Base-by-base conservation (phyloP, 35 echinoderm and acorn worm species). In the Diadema setosum region DNA sequence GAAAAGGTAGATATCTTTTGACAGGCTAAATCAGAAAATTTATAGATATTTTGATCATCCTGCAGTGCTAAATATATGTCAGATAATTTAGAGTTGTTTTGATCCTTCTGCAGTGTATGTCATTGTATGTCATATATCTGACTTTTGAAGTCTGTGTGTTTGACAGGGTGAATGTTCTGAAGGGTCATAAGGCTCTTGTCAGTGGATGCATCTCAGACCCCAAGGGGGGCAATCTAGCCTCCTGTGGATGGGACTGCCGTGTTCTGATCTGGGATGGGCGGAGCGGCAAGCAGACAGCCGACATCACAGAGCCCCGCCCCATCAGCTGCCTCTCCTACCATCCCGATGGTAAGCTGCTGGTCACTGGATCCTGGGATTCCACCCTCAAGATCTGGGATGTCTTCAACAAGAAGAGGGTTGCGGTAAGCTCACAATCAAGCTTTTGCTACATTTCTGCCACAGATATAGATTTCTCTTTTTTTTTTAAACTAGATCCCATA, bases 291-390 rank as follows among this genome's bases (percentile, higher is more conserved):
- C 60, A 44, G 2, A 65, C 84, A 23, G 42, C 65, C 26, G 85
- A 87, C 44, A 80, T 89, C 75, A 85, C 81, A 24, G 96, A 99
- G 25, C 83, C 87, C 6, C 82, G 86, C 81, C 96, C 96, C 32
- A 73, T 99, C 57, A 99, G 91, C 82, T 98, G 92, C 84, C 90
- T 92, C 2, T 89, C 92, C 33, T 99, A 94, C 86, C 96, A 99
- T 69, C 93, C 93, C 3, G 96, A 90, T 40, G 93, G 93, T 4
- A 87, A 90, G 44, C 87, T 92, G 75, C 59, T 99, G 15, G 92
- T 88, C 21, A 87, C 82, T 5, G 92, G 93, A 37, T 87, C 93
- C 46, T 99, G 96, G 96, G 96, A 99, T 58, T 24, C 96, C 20
- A 94, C 96, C 0, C 73, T 99, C 20, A 94, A 92, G 45, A 95